Base-by-base conservation (phyloP, 1,140 invertebrate species). In the Cydia splendana region DNA sequence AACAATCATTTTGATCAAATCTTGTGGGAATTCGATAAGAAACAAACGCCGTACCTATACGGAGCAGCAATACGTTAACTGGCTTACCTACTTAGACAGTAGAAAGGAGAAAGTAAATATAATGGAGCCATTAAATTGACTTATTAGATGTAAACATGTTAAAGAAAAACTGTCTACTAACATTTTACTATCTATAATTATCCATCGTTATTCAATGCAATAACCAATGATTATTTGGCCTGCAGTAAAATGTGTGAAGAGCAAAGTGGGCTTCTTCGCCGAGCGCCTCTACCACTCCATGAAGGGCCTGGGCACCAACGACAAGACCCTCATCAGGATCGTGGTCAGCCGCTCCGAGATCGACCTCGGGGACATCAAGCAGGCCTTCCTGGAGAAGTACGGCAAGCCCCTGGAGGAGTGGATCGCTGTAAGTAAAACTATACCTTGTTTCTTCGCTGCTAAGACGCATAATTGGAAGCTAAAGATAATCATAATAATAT, bases 211-310 rank as follows among this genome's bases (percentile, higher is more conserved):
- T 7, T n/a, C 6, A 57, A 57, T 18, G 2, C 5, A n/a, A 18
- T 57, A 69, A 30, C 13, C 42, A 76, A 77, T 75, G 76, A 80
- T 76, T 79, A 65, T 78, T 85, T 84, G 75, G 80, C 87, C 91
- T 92, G 74, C 84, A 98, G 97, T 97, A 0, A 97, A 97, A 93
- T 97, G 97, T 87, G 97, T 97, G 7, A 97, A 97, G 89, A 98
- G 97, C 87, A 97, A 98, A 91, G 97, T 98, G 73, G 96, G 96
- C 57, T 99, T 98, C 93, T 99, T 99, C 94, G 98, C 98, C 74
- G 97, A 98, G 87, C 95, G 97, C 81, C 94, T 99, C 10, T 95
- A 99, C 85, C 95, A 97, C 65, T 96, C 97, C 65, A 98, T 99
- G 97, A 96, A 97, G 81, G 97, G 97, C 53, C 81, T 97, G 82